These are phyloP conservation scores for Athalia cordata DNA, from an alignment of 2,888 invertebrate genomes.

Conservation along the genomic window DNA sequence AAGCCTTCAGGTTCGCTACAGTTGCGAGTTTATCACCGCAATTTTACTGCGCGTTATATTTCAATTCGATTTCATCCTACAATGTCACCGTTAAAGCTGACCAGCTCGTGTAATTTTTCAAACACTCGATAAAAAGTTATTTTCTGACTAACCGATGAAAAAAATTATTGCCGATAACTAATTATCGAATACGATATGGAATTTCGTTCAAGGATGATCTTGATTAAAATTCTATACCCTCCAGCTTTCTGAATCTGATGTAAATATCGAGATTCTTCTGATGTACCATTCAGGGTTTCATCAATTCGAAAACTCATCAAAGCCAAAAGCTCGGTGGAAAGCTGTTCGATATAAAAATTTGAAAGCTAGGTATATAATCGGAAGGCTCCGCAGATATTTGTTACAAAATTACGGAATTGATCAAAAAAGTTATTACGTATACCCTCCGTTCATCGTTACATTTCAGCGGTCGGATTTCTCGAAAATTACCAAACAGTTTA, in stretches of 20 bases:
- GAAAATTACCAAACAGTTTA: too few relatives aligned
- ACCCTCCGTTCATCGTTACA: too few relatives aligned
- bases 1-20: background rate
- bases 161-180: too few relatives aligned
- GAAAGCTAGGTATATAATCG: background rate
- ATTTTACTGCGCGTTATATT: conserved; percentile 13
- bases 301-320: conserved; percentile 9
- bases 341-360: background rate
- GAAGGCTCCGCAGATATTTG: background rate
- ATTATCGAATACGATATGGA: background rate
- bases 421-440: background rate
- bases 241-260: conserved; percentile 12
- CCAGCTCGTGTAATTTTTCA: background rate
- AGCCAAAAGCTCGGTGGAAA: background rate
- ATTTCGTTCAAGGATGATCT: conserved; percentile 16
- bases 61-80: conserved; percentile 13
- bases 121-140: too few relatives aligned
- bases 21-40: conserved; percentile 19
- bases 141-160: too few relatives aligned
- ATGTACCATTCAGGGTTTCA: conserved; percentile 23
- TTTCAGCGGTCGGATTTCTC: too few relatives aligned
- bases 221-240: conserved; percentile 18
- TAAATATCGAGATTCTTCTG: conserved; percentile 30
- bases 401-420: background rate
- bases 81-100: background rate